These are phyloP conservation scores for Drosophila littoralis DNA, from an alignment of 1,140 invertebrate species.

Conservation along the genomic window DNA sequence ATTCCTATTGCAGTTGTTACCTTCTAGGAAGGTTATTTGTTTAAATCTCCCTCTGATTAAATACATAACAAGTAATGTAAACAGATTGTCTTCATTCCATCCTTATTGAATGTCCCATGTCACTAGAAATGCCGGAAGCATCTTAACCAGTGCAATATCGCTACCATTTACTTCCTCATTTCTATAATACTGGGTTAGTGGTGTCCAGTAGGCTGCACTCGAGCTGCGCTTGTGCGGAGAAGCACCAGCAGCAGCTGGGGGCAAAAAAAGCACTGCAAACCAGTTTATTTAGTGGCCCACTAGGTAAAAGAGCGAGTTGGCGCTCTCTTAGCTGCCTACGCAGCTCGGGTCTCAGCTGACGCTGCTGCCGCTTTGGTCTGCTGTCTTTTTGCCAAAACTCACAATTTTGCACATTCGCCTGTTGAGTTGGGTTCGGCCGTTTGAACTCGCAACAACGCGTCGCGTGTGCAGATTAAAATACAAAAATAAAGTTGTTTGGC, in stretches of 20 bases:
- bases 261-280: constrained; percentile 26
- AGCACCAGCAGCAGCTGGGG: background rate
- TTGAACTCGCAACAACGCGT: constrained; percentile 59
- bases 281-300: constrained; percentile 41
- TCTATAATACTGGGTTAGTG: constrained; percentile 63
- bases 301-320: constrained; percentile 32
- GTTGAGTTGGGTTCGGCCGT: constrained; percentile 57
- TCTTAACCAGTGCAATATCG: constrained; percentile 10
- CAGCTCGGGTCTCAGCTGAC: constrained; percentile 48
- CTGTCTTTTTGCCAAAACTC: constrained; percentile 54
- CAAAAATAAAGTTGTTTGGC: background rate
- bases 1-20: constrained; percentile 49
- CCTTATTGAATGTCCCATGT: constrained; percentile 40
- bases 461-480: constrained; percentile 8
- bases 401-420: constrained; percentile 69
- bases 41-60: constrained; percentile 79
- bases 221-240: constrained; percentile 13
- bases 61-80: constrained; percentile 72
- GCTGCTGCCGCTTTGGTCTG: constrained; percentile 33
- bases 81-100: constrained; percentile 21
- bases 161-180: constrained; percentile 61
- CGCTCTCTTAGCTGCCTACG: constrained; percentile 58
- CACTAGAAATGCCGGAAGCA: constrained; percentile 61
- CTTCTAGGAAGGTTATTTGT: constrained; percentile 65
- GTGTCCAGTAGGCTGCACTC: constrained; percentile 30